Evolutionary conservation across 2,797 vertebrate genomes (phyloP), one percentile per base, ranked within the genome.

Genomic region (Micropoecilia bifurca): DNA sequence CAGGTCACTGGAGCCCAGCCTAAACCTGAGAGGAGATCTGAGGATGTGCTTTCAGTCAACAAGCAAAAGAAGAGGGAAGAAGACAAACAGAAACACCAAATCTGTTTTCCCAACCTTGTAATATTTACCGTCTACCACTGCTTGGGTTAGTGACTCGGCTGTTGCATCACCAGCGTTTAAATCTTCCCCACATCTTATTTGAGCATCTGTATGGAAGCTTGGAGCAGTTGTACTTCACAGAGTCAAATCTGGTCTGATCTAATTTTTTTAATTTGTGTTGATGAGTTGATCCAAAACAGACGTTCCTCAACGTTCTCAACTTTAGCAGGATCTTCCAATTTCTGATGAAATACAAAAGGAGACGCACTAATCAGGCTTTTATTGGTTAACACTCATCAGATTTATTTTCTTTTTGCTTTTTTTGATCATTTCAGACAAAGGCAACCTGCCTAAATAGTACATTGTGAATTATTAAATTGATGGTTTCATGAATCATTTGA

Each of bases 21-120:
- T 59, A 55, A 73, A 63, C 22, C 78, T 30, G 73, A 75, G 41
- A 55, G 75, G 25, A 61, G 61, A 83, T 83, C 0, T 73, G 75
- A 78, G 75, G 80, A 78, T 74, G 4, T 3, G 22, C 3, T 50
- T 4, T 48, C 16, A 79, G 78, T 28, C 61, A 79, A 53, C 6
- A 33, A 73, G 79, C 59, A 53, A 25, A 18, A 36, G 22, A 3
- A 8, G 12, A 33, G 9, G 66, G 63, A 0, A 77, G 28, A 36
- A 4, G 20, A 69, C 25, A n/a, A 13, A 43, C 5, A 43, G 39
- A 12, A 20, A 39, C 18, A 36, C 16, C 3, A 39, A 66, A 22
- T 3, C 6, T 25, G 0, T 72, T 55, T 20, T 16, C n/a, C 50
- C 57, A 39, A 20, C 20, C 30, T 8, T 71, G 10, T 46, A 2